Evolutionary conservation across 2,113 vertebrate species (phyloP), one percentile per base, ranked within the genome.

Genomic region (Talpa occidentalis): DNA sequence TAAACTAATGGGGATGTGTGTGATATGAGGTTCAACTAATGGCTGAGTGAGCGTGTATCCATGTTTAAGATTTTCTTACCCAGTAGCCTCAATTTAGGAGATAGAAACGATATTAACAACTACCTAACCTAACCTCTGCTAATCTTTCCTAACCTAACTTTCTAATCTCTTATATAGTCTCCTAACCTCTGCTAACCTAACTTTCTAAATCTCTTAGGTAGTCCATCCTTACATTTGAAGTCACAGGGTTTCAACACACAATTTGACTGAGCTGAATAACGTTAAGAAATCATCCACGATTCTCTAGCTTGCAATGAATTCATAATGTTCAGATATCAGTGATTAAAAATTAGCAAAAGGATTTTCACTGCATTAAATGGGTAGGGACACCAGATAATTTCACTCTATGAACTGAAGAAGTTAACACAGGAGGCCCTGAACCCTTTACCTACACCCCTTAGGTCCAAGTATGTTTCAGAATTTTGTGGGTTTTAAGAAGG

Each of bases 291-390:
- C 47, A 89, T 91, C 54, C 32, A 35, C 35, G 17, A 96, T 94
- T 72, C 37, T 42, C 26, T 42, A 91, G n/a, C 16, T 85, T 74
- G 17, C 70, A 85, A 37, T 73, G 56, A 95, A 93, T 35, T 84
- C 60, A 94, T 72, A 88, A 89, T 47, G n/a, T 82, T 64, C 79
- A 92, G 40, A 92, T 76, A 94, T 52, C 76, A 44, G 37, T 30
- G 26, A 87, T 77, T 78, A 92, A 85, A 85, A 93, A 83, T 83
- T 44, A 92, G n/a, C 56, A 87, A 66, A 79, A 90, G n/a, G 47
- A 90, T 67, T 91, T 83, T 93, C 69, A 74, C 0, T 44, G 26
- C 52, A 35, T 56, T 82, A 86, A 76, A 52, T 52, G 16, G 59
- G 16, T 62, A 91, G 4, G 10, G 90, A 60, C 42, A 83, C 6